Conservation (phyloP, 1,140 invertebrate species). For the Popillia japonica region DNA sequence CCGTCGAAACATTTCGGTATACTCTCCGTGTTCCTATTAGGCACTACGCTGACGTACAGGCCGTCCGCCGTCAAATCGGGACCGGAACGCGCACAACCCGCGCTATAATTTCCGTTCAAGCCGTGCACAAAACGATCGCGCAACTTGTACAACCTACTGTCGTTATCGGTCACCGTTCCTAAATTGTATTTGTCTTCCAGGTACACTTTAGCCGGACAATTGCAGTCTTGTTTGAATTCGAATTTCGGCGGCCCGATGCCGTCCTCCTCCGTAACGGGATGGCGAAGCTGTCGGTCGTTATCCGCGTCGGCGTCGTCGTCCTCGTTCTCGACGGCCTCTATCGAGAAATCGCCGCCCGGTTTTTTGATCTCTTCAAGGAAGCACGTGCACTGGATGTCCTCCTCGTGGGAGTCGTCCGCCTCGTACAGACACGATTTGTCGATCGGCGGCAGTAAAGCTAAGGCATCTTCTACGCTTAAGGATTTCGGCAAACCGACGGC, state of each 20-base stretch:
- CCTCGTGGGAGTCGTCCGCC: conserved; percentile 29
- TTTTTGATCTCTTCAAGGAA: conserved; percentile 40
- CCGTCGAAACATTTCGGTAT: conserved; percentile 48
- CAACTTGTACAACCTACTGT: conserved; percentile 48
- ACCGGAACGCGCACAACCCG: conserved; percentile 32
- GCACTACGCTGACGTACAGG: conserved; percentile 59
- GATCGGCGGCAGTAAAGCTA: conserved; percentile 55
- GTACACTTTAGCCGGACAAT: conserved; percentile 52
- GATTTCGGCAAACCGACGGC: conserved; percentile 37
- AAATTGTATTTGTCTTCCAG: conserved; percentile 52
- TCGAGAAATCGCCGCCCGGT: conserved; percentile 17
- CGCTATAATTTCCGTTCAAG: conserved; percentile 56
- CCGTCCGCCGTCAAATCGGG: conserved; percentile 44
- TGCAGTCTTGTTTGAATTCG: conserved; percentile 49
- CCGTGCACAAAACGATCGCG: conserved; percentile 49
- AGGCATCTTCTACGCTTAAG: conserved; percentile 54
- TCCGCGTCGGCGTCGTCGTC: conserved; percentile 47
- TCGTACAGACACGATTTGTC: conserved; percentile 47
- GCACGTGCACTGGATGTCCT: background rate
- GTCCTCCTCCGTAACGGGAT: no score
- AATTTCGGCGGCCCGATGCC: background rate
- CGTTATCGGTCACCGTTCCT: conserved; percentile 44
- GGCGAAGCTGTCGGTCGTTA: conserved; percentile 9
- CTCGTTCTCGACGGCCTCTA: background rate
- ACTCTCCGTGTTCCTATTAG: conserved; percentile 57